Conservation (phyloP, 2,888 invertebrate species). For the Dolichopus griseipennis region DNA sequence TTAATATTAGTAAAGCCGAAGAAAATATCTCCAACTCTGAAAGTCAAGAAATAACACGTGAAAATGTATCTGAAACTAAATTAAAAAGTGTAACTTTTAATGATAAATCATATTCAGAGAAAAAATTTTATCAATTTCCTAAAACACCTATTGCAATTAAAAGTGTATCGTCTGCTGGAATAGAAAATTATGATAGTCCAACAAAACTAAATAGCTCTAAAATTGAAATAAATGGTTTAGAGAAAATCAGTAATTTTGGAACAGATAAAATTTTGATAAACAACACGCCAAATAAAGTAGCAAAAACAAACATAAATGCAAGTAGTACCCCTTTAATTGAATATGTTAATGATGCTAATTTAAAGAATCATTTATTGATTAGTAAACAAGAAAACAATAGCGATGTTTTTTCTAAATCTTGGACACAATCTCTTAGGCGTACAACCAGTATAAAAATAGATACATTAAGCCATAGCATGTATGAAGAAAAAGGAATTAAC, state of each 20-base stretch:
- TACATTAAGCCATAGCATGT: constrained; percentile 18
- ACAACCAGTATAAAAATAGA: not conserved
- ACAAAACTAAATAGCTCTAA: not conserved
- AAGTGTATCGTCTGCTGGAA: not conserved
- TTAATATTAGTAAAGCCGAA: not conserved
- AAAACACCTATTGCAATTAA: not conserved
- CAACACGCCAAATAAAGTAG: not conserved
- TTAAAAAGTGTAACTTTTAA: not conserved
- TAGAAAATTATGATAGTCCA: not conserved
- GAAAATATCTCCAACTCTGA: not conserved
- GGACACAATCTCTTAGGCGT: constrained; percentile 25
- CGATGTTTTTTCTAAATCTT: constrained; percentile 23
- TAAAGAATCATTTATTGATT: not conserved
- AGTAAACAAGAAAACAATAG: not conserved
- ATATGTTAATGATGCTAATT: not conserved
- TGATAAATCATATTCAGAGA: not conserved
- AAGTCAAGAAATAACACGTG: no score
- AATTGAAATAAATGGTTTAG: not conserved
- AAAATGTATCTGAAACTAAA: not conserved
- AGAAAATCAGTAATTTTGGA: no score
- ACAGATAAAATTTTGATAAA: no score
- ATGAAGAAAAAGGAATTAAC: constrained; percentile 13
- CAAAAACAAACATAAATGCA: not conserved
- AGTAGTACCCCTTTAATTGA: not conserved
- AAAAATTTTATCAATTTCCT: not conserved